Conservation (phyloP, 2,113 vertebrate genomes). For the Malurus melanocephalus region DNA sequence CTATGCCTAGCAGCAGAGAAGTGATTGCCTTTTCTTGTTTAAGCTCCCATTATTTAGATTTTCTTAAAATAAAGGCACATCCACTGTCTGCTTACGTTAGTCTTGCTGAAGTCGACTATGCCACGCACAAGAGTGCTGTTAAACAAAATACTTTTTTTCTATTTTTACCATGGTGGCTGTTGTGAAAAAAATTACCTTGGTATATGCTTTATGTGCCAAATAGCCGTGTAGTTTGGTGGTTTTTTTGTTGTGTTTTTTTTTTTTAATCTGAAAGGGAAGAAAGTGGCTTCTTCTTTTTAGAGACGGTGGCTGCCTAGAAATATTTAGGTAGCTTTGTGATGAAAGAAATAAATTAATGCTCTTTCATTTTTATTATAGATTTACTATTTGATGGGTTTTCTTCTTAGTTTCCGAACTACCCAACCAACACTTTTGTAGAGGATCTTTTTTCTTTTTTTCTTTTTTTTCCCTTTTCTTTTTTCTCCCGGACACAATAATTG, state of each 20-base stretch:
- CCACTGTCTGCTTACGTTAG: background rate
- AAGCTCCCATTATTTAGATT: background rate
- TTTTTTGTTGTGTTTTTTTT: background rate
- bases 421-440: background rate
- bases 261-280: background rate
- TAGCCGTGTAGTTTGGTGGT: background rate
- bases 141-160: background rate
- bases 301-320: background rate
- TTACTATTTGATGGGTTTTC: background rate
- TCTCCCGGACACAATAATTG: background rate
- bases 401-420: background rate
- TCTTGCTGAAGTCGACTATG: background rate
- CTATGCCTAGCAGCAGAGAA: conserved; percentile 20
- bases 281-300: background rate
- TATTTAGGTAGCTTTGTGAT: background rate
- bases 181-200: background rate
- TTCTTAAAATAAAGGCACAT: conserved; percentile 10
- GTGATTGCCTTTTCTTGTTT: conserved; percentile 3
- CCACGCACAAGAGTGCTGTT: background rate
- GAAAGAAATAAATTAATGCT: background rate
- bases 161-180: background rate
- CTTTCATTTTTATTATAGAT: background rate
- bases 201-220: background rate
- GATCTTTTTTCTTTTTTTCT: too few species aligned
- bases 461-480: too few species aligned